phyloP scores from a whole-genome alignment of 2,888 invertebrate genomes.

The Nineta flava region DNA sequence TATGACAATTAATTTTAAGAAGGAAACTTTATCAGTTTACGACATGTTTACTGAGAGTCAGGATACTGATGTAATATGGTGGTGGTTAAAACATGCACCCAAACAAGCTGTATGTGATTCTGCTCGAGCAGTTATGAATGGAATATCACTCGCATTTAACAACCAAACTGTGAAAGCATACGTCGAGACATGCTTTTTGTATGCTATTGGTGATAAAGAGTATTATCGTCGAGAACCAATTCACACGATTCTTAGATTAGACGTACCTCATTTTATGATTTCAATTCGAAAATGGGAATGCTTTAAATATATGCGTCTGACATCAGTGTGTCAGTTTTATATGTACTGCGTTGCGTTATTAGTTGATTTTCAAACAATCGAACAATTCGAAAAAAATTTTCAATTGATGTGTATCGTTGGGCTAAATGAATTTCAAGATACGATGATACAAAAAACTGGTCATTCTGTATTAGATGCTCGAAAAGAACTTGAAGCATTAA shows the following conservation, averaged over 20 bases:
- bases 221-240: conserved; percentile 9
- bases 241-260: conserved; percentile 8
- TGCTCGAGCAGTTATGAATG: not conserved
- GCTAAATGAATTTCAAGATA: not conserved
- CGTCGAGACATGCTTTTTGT: conserved; percentile 4
- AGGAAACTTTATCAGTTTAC: not conserved
- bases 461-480: not conserved
- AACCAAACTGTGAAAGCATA: conserved; percentile 3
- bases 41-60: not conserved
- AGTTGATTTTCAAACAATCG: not conserved
- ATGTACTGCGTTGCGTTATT: not conserved
- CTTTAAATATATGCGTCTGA: conserved; percentile 6
- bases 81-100: not conserved
- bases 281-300: conserved; percentile 8
- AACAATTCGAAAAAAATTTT: not conserved
- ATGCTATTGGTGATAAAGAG: conserved; percentile 5
- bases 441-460: not conserved
- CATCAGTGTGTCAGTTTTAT: not conserved
- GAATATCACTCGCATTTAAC: not conserved
- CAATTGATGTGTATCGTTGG: conserved; percentile 1
- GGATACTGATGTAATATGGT: not conserved
- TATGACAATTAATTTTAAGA: not conserved
- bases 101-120: not conserved
- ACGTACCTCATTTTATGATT: conserved; percentile 9
- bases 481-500: not conserved